A percentile compares a stretch with the other conserved stretches of the same genome.
phyloP scores from a whole-genome alignment of 2,797 vertebrate genomes.

The Helarctos malayanus region DNA sequence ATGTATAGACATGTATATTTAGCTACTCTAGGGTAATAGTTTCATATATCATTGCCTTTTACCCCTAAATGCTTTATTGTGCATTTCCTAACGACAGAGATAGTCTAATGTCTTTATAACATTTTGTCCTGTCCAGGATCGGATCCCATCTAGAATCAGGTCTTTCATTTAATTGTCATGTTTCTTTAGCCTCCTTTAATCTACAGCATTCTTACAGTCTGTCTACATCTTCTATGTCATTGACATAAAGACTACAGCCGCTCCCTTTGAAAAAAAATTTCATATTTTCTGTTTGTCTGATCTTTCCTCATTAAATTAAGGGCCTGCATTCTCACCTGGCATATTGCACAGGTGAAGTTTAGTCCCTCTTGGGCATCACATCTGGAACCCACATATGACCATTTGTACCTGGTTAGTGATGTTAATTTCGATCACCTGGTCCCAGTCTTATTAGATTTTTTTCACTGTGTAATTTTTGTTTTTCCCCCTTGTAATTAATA shows the following conservation, averaged over 20 bases:
- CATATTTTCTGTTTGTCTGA: not conserved
- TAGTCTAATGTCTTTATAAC: not conserved
- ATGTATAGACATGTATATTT: not conserved
- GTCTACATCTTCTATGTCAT: not conserved
- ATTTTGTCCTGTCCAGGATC: not conserved
- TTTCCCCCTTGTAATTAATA: not conserved
- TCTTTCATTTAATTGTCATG: not conserved
- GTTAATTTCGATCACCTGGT: conserved; percentile 11
- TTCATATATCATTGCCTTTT: not conserved
- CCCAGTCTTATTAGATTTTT: not conserved
- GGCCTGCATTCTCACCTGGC: not conserved
- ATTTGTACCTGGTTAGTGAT: not conserved
- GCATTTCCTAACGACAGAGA: not conserved
- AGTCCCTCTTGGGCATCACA: not conserved
- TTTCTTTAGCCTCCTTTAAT: not conserved
- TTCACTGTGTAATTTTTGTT: not conserved
- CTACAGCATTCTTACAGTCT: not conserved
- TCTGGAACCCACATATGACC: not conserved
- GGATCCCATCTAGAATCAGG: not conserved
- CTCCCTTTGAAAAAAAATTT: not conserved
- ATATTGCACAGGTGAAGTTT: not conserved
- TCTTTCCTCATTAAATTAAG: not conserved
- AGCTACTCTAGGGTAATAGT: not conserved
- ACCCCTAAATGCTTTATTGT: not conserved
- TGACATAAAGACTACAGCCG: not conserved